Evolutionary conservation across 2,797 vertebrate species (phyloP).

Genomic region (Premnoplex brunnescens): DNA sequence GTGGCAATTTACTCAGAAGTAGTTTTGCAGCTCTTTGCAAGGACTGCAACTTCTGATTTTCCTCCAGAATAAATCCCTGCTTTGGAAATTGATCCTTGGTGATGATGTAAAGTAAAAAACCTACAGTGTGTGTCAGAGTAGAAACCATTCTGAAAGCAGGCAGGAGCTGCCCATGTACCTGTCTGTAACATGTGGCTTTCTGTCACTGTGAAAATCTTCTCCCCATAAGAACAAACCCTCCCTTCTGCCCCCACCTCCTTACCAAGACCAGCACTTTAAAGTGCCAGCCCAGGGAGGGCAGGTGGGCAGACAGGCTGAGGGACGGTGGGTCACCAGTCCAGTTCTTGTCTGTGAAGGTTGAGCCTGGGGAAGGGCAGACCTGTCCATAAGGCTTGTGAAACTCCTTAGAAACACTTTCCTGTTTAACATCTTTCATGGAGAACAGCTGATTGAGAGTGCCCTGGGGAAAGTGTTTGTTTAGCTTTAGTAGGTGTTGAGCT

Average conservation of each 20-base stretch:
- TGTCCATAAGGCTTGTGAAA: rapidly evolving
- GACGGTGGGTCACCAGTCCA: neutral
- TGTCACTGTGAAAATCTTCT: neutral
- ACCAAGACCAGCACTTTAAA: neutral
- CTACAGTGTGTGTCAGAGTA: neutral
- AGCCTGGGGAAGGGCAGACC: neutral
- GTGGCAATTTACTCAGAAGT: neutral
- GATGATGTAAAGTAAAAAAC: neutral
- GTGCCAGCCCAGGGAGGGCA: neutral
- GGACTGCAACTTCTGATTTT: neutral
- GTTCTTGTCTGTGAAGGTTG: neutral
- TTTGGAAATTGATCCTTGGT: neutral
- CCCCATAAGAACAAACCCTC: neutral
- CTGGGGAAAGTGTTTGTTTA: neutral
- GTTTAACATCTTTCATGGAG: neutral
- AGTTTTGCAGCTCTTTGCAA: neutral
- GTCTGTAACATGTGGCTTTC: neutral
- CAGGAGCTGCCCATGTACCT: neutral
- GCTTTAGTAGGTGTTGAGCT: neutral
- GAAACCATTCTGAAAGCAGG: neutral
- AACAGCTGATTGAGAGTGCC: neutral
- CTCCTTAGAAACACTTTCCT: neutral
- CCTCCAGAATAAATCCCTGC: neutral
- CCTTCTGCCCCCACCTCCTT: neutral
- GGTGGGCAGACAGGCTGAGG: neutral